Evolutionary conservation across 2,888 invertebrate genomes (phyloP).

Genomic region (Phanerotoma sp.): DNA sequence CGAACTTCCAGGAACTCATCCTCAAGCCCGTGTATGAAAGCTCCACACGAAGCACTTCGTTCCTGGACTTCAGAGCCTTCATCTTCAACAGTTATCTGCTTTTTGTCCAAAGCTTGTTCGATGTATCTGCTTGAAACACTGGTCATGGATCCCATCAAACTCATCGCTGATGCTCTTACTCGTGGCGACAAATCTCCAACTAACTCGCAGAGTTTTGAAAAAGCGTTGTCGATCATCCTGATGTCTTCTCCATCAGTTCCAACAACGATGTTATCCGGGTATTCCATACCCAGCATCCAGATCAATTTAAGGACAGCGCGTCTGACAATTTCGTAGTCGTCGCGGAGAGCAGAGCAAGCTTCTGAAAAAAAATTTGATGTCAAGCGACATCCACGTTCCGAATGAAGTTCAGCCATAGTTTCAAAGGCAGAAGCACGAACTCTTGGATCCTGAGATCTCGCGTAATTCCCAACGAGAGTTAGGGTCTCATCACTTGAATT

Average conservation of each 20-base stretch:
- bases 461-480: constrained; percentile 77
- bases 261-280: constrained; percentile 78
- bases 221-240: constrained; percentile 92
- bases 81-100: constrained; percentile 60
- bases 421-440: constrained; percentile 88
- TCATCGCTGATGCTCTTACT: constrained; percentile 82
- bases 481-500: constrained; percentile 61
- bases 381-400: constrained; percentile 76
- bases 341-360: constrained; percentile 76
- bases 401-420: constrained; percentile 78
- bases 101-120: constrained; percentile 96
- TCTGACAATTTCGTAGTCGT: constrained; percentile 93
- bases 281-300: constrained; percentile 81
- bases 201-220: constrained; percentile 90
- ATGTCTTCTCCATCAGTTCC: constrained; percentile 80
- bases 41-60: constrained; percentile 91
- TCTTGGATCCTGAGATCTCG: constrained; percentile 84
- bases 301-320: constrained; percentile 83
- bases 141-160: constrained; percentile 82
- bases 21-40: constrained; percentile 96
- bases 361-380: constrained; percentile 68
- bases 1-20: constrained; percentile 91
- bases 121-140: constrained; percentile 86
- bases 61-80: constrained; percentile 53
- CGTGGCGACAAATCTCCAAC: constrained; percentile 91